Conservation (phyloP, 2,797 vertebrate species). For the Propithecus perrieri region DNA sequence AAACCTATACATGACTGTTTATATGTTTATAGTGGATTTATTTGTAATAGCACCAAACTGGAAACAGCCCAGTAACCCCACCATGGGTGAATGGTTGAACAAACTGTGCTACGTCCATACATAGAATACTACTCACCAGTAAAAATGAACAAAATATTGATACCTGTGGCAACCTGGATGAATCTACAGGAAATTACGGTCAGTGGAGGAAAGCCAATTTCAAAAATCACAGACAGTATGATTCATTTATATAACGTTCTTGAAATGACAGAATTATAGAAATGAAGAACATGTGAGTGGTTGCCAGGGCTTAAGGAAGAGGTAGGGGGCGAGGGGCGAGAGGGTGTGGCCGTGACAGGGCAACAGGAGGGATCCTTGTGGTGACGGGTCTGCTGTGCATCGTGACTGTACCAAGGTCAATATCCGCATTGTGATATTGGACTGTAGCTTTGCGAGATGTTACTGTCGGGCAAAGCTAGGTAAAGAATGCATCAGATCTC, state of each 20-base stretch:
- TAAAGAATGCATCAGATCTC: neutral
- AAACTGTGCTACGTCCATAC: neutral
- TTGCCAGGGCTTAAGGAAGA: fast-evolving
- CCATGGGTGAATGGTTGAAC: neutral
- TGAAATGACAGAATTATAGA: neutral
- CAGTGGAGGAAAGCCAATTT: too few species aligned
- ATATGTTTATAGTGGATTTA: neutral
- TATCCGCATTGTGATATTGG: neutral
- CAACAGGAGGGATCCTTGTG: fast-evolving
- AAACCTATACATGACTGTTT: neutral
- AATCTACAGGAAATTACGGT: neutral
- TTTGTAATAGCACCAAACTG: neutral
- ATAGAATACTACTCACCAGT: neutral
- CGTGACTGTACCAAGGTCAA: neutral
- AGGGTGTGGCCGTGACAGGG: too few species aligned
- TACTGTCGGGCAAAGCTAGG: neutral
- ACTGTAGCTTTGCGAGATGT: neutral
- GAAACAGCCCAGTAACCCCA: neutral
- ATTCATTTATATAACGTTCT: neutral
- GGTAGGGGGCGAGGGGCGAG: too few species aligned
- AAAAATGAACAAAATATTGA: neutral
- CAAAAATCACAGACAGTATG: neutral
- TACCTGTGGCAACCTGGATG: fast-evolving
- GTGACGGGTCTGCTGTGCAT: fast-evolving
- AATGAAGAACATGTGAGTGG: neutral